These are phyloP conservation scores for Hucho hucho DNA, from an alignment of 2,113 vertebrate genomes.

Conservation along the genomic window DNA sequence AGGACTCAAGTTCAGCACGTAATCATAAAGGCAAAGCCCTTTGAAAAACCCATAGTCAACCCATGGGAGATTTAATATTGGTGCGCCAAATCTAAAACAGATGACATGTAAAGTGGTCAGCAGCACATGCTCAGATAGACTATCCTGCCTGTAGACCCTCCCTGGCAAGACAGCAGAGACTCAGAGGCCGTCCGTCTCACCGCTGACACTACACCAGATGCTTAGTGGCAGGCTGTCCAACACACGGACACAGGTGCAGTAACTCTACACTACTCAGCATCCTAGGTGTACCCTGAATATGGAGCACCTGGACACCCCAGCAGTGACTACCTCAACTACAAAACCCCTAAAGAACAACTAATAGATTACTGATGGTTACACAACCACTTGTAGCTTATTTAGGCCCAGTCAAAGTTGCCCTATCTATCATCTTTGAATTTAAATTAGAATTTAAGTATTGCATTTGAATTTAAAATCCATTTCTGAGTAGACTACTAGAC, in stretches of 20 bases:
- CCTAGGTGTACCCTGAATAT: neutral
- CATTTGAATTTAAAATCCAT: too few relatives aligned
- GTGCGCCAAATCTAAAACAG: neutral
- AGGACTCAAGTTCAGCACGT: too few relatives aligned
- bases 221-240: neutral
- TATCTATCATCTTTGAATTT: too few relatives aligned
- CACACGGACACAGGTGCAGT: neutral
- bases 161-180: neutral
- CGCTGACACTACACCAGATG: neutral
- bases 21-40: neutral
- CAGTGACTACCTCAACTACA: neutral
- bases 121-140: neutral
- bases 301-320: neutral
- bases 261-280: neutral
- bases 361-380: neutral
- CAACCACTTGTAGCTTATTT: neutral
- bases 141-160: neutral
- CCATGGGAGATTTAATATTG: neutral
- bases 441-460: too few relatives aligned
- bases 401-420: neutral
- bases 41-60: neutral
- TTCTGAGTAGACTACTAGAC: too few relatives aligned
- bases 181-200: neutral
- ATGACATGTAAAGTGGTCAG: too few relatives aligned
- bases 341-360: neutral